phyloP scores from a whole-genome alignment of 2,888 invertebrate genomes.

The Pammene aurita region DNA sequence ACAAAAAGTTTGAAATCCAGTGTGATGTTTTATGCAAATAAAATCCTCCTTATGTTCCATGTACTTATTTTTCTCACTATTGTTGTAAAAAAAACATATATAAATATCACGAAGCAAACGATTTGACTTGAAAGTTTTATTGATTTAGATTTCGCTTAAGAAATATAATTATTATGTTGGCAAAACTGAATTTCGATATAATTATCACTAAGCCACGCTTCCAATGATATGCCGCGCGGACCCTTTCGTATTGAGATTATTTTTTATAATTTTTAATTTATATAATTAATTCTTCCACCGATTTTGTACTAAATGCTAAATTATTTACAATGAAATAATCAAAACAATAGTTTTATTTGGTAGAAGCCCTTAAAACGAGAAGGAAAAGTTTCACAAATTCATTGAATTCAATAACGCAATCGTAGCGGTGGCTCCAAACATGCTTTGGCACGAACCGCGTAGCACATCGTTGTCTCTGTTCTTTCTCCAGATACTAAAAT shows the following conservation, averaged over 20 bases:
- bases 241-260: constrained; percentile 52
- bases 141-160: constrained; percentile 34
- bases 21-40: constrained; percentile 22
- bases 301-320: constrained; percentile 78
- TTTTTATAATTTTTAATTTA: constrained; percentile 49
- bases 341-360: constrained; percentile 70
- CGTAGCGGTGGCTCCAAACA: constrained; percentile 50
- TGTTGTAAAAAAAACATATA: constrained; percentile 31
- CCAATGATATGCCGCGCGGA: constrained; percentile 43
- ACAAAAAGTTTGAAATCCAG: constrained; percentile 27
- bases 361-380: constrained; percentile 68
- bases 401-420: constrained; percentile 38
- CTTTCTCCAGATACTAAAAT: too few species aligned
- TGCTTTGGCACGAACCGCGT: constrained; percentile 72
- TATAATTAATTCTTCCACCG: constrained; percentile 68
- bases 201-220: constrained; percentile 43
- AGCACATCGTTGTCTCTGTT: constrained; percentile 42
- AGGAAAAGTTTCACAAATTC: constrained; percentile 38
- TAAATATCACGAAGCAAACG: constrained; percentile 36
- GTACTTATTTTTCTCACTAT: constrained; percentile 39
- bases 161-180: constrained; percentile 38
- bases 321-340: constrained; percentile 73
- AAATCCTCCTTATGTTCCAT: constrained; percentile 16
- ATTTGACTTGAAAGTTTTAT: constrained; percentile 20
- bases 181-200: constrained; percentile 34